phyloP scores from a whole-genome alignment of 2,888 invertebrate species.

The Dynastes tityus region DNA sequence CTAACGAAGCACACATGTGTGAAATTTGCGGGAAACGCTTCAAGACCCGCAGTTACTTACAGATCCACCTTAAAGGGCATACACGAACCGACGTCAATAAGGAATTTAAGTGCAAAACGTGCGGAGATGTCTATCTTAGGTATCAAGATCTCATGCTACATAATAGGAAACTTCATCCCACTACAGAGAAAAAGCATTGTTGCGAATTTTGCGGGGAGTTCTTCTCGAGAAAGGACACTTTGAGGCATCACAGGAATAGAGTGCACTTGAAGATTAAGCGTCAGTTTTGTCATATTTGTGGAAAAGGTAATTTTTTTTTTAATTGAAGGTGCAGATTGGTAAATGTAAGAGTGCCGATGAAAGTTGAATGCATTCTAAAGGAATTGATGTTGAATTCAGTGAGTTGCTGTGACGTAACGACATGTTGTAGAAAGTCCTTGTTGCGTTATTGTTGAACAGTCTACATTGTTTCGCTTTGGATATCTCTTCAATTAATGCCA shows the following conservation, averaged over 20 bases:
- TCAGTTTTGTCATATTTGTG: constrained; percentile 39
- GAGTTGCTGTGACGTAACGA: too few relatives aligned
- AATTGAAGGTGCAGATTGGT: too few relatives aligned
- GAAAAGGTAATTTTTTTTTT: constrained; percentile 21
- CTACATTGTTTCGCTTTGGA: too few relatives aligned
- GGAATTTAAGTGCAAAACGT: constrained; percentile 48
- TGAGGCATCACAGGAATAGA: constrained; percentile 37
- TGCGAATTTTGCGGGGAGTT: constrained; percentile 47
- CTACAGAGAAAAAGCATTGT: constrained; percentile 14
- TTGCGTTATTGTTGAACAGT: too few relatives aligned
- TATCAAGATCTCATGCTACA: constrained; percentile 32
- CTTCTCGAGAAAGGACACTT: constrained; percentile 8
- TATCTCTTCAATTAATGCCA: too few relatives aligned
- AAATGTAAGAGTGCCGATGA: too few relatives aligned
- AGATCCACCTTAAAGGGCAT: constrained; percentile 42
- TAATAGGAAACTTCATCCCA: constrained; percentile 9
- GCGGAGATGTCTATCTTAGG: constrained; percentile 28
- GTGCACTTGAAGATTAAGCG: constrained; percentile 33
- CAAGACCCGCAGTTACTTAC: constrained; percentile 15
- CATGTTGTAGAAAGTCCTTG: too few relatives aligned
- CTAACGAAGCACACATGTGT: constrained; percentile 39
- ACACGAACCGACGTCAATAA: not conserved
- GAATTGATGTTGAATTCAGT: too few relatives aligned
- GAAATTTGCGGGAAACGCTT: constrained; percentile 47
- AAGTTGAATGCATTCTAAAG: too few relatives aligned